These are phyloP conservation scores for Zapornia atra DNA, from an alignment of 2,113 vertebrate genomes.

Conservation along the genomic window DNA sequence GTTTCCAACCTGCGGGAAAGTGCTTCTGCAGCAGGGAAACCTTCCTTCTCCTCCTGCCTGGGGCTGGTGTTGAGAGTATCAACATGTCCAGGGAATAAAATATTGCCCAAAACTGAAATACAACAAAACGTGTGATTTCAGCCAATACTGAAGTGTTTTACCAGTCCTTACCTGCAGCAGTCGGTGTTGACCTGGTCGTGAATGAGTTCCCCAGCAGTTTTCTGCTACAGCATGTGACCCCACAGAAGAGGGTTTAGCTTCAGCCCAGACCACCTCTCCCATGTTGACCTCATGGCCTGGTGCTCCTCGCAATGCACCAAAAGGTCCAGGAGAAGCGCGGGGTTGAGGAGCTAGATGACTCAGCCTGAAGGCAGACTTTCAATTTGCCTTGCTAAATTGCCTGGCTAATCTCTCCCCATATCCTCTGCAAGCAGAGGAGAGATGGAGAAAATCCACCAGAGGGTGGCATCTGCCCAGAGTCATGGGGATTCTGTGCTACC, in stretches of 20 bases:
- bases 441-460: neutral
- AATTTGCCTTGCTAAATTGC: neutral
- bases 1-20: neutral
- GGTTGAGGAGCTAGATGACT: neutral
- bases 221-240: neutral
- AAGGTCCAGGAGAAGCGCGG: neutral
- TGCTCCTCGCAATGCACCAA: neutral
- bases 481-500: neutral
- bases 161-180: neutral
- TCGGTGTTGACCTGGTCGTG: neutral
- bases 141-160: rapidly evolving
- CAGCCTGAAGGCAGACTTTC: neutral
- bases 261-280: neutral
- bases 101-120: neutral
- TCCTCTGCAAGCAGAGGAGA: neutral
- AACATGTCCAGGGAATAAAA: neutral
- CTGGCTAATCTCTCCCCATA: neutral
- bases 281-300: rapidly evolving
- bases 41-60: neutral
- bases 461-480: neutral
- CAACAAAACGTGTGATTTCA: neutral
- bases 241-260: neutral
- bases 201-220: neutral
- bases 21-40: neutral
- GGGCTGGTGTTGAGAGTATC: neutral